Evolutionary conservation across 2,888 invertebrate species (phyloP), one percentile per base, ranked within the genome.

Genomic region (Drosophila picticornis): DNA sequence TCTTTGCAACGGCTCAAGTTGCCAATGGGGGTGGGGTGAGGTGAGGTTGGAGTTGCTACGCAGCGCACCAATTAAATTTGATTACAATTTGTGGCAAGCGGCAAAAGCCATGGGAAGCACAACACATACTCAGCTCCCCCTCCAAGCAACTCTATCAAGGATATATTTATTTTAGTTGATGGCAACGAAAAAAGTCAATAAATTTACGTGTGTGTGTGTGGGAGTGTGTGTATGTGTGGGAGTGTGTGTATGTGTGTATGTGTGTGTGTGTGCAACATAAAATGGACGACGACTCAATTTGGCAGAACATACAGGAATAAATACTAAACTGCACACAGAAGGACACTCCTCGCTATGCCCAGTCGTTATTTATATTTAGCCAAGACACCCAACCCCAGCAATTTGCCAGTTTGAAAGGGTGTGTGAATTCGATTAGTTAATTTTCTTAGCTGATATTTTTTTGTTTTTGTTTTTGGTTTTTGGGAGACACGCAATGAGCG

Each of bases 31-130:
- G 22, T 11, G 4, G 32, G n/a, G 22, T 1, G 1, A 31, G 9
- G 3, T 7, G 22, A 2, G 27, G 40, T 25, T 4, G 11, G 27
- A 19, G 48, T 6, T 58, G 75, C 48, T 53, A 55, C 67, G 48
- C 55, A 68, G 57, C 72, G 60, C 72, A 80, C 77, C 89, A 86
- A 90, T 88, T 88, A 87, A 90, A 88, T 88, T 88, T 86, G 81
- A 88, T 88, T 86, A 90, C 83, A 80, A 81, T 81, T 88, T 81
- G 88, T 74, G 75, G 76, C 63, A 52, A 58, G 55, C 22, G 61
- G 32, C 69, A 53, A 57, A 53, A 65, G 73, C 74, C 73, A 55
- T 55, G 51, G 59, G 38, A 73, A 60, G 53, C 64, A 58, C 58
- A 70, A 36, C 51, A 65, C 43, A 53, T 51, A 58, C 16, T 25